These are phyloP conservation scores for Xyliphius kryptos DNA, from an alignment of 2,113 vertebrate genomes.

Conservation along the genomic window DNA sequence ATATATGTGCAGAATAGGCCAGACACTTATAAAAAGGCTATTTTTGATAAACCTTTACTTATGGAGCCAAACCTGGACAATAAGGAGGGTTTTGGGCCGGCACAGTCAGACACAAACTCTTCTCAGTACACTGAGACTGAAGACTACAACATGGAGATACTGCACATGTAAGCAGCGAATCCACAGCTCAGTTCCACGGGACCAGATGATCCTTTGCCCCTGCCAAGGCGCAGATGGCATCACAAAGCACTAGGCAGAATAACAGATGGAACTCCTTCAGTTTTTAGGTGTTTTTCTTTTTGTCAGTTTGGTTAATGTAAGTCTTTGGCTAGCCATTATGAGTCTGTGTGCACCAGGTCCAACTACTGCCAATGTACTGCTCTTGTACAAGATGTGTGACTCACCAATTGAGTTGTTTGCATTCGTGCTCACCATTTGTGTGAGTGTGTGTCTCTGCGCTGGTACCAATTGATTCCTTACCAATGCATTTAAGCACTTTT, in stretches of 20 bases:
- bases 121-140: conserved; percentile 89
- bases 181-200: conserved; percentile 21
- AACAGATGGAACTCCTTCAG: conserved; percentile 49
- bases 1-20: conserved; percentile 98
- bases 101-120: conserved; percentile 86
- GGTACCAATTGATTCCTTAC: conserved; percentile 40
- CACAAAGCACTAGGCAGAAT: conserved; percentile 48
- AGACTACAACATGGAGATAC: conserved; percentile 81
- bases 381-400: conserved; percentile 39
- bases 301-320: conserved; percentile 52
- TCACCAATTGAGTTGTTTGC: conserved; percentile 19
- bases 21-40: conserved; percentile 85
- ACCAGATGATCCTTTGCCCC: conserved; percentile 24
- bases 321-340: conserved; percentile 53
- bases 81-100: conserved; percentile 75
- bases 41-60: conserved; percentile 83
- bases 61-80: conserved; percentile 80
- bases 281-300: conserved; percentile 62
- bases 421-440: conserved; percentile 3
- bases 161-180: conserved; percentile 73
- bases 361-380: conserved; percentile 59
- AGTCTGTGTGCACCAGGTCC: conserved; percentile 54
- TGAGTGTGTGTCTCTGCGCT: conserved; percentile 34
- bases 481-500: conserved; percentile 68
- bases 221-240: conserved; percentile 19